Evolutionary conservation across 2,888 invertebrate genomes (phyloP).

Genomic region (Phytoseiulus persimilis): DNA sequence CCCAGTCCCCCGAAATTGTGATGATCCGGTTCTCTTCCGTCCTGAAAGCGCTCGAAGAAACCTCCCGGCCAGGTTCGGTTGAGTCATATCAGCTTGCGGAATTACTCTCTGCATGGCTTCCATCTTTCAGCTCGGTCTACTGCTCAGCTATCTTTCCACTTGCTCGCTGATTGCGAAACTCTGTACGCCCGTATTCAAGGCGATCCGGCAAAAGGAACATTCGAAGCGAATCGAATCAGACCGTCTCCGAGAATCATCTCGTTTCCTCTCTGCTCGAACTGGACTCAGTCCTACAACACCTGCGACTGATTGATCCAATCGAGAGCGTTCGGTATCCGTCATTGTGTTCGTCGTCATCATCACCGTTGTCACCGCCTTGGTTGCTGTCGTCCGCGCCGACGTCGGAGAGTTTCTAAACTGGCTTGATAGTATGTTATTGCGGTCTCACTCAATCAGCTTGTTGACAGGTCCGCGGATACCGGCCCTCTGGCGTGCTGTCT

Average conservation of each 20-base stretch:
- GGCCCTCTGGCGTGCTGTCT: not conserved
- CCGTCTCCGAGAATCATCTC: not conserved
- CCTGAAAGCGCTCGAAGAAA: too few species aligned
- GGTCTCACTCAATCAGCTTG: not conserved
- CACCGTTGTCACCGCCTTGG: not conserved
- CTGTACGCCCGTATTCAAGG: too few species aligned
- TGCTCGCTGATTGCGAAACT: too few species aligned
- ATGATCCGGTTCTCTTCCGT: too few species aligned
- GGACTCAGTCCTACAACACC: not conserved
- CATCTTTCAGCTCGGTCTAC: too few species aligned
- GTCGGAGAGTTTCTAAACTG: not conserved
- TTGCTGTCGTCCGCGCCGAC: not conserved
- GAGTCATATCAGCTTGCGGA: too few species aligned
- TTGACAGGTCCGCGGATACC: not conserved
- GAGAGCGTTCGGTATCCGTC: not conserved
- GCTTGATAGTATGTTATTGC: not conserved
- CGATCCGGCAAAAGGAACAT: not conserved
- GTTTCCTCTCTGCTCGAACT: not conserved
- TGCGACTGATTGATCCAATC: not conserved
- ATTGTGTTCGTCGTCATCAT: not conserved
- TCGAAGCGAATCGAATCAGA: not conserved
- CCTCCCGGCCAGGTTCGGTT: too few species aligned
- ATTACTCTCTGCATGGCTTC: too few species aligned
- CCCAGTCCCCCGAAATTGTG: too few species aligned
- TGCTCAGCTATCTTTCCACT: too few species aligned